Evolutionary conservation across 2,888 invertebrate species (phyloP), one percentile per base, ranked within the genome.

Genomic region (Catocala fraxini): DNA sequence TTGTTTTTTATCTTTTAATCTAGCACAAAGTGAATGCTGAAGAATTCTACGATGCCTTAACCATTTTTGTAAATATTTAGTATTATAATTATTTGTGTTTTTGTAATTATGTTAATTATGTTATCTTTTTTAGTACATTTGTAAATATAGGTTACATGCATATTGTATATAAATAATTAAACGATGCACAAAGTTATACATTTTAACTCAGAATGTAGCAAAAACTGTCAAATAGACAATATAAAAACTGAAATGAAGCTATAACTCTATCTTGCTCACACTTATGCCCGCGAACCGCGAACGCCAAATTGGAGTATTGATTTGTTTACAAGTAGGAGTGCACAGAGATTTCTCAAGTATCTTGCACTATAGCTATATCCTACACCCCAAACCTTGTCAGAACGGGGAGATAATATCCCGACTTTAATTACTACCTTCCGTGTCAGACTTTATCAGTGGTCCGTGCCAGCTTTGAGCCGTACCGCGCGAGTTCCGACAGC

Each of bases 321-420:
- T 93, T 93, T 93, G 93, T 93, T 93, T 93, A 92, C 92, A 89
- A 89, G 87, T 85, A 83, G 73, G 71, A 71, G 78, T 70, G 82
- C 79, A 62, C 77, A 70, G 79, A 87, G 83, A 85, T 82, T 84
- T 84, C 81, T 81, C 69, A 76, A 81, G 81, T 83, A 80, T 82
- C 77, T 75, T 82, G 72, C 79, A 78, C 63, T 89, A 88, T 88
- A 88, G 79, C 68, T 91, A 39, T 84, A 75, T 79, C 68, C 68
- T 77, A 89, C 83, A 75, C 80, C 70, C 75, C 75, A 81, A 91
- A 86, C 92, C 92, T 92, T 92, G 92, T 86, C 86, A 86, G 89
- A 89, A 86, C 83, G 90, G 74, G 77, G 82, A 90, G 93, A 93
- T 93, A 92, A 87, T 89, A 89, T 85, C 82, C 85, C 71, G 77